phyloP scores from a whole-genome alignment of 1,140 invertebrate species.

The Ceratosolen fusciceps region DNA sequence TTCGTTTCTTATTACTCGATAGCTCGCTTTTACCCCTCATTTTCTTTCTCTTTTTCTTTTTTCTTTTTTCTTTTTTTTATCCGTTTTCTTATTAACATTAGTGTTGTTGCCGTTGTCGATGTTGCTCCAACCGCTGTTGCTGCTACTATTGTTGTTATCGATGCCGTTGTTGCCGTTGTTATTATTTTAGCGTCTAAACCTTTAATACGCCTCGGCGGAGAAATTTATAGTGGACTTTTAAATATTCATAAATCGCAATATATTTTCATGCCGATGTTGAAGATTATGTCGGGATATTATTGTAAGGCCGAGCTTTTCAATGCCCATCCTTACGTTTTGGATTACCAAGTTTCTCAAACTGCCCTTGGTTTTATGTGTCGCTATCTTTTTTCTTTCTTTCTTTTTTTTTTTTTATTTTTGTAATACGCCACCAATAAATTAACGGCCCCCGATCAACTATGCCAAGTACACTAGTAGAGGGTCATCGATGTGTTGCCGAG shows the following conservation, averaged over 20 bases:
- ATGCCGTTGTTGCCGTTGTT: too few relatives aligned
- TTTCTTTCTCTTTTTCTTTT: too few relatives aligned
- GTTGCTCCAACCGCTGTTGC: too few relatives aligned
- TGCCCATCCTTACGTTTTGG: not conserved
- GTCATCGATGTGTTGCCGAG: not conserved
- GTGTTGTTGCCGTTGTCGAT: too few relatives aligned
- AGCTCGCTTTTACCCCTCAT: too few relatives aligned
- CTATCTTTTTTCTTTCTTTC: too few relatives aligned
- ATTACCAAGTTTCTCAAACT: not conserved
- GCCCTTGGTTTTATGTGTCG: not conserved
- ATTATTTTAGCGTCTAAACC: too few relatives aligned
- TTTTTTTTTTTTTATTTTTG: too few relatives aligned
- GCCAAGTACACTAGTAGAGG: not conserved
- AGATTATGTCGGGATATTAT: not conserved
- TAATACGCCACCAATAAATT: not conserved
- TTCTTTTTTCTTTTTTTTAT: too few relatives aligned
- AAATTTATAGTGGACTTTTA: conserved; percentile 7
- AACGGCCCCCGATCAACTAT: not conserved
- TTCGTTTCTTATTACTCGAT: not conserved
- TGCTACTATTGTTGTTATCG: too few relatives aligned
- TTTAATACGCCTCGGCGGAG: too few relatives aligned
- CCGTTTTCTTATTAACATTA: too few relatives aligned
- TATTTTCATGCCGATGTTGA: not conserved
- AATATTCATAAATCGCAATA: conserved; percentile 1
- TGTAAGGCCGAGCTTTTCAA: not conserved